These are phyloP conservation scores for Hystrix cristata DNA, from an alignment of 2,113 vertebrate species.

Conservation along the genomic window DNA sequence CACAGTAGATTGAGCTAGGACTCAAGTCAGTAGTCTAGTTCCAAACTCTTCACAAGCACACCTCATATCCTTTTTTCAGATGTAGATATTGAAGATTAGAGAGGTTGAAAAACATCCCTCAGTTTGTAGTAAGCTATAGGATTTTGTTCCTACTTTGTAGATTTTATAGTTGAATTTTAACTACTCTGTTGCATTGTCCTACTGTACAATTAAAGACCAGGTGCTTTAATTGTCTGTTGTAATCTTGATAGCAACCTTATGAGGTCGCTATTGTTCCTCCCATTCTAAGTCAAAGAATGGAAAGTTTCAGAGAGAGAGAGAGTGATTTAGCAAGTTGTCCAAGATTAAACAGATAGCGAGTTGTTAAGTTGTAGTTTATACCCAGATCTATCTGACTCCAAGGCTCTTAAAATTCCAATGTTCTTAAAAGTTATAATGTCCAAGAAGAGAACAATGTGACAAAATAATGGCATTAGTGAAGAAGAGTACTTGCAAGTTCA, in stretches of 20 bases:
- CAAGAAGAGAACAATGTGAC: not conserved
- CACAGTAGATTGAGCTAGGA: not conserved
- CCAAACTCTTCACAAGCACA: not conserved
- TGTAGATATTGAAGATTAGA: not conserved
- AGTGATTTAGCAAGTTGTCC: not conserved
- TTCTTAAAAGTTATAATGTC: not conserved
- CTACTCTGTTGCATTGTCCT: not conserved
- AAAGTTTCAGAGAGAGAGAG: not conserved
- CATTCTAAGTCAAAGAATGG: not conserved
- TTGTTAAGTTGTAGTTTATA: not conserved
- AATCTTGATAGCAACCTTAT: slow-evolving; percentile 23
- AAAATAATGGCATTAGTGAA: not conserved
- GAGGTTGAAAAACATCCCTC: not conserved
- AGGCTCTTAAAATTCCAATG: not conserved
- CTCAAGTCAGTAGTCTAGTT: not conserved
- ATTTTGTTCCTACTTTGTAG: not conserved
- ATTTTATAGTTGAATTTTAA: not conserved
- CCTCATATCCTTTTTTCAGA: not conserved
- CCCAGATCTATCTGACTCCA: not conserved
- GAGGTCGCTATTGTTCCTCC: not conserved
- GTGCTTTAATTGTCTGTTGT: not conserved
- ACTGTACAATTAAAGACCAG: not conserved
- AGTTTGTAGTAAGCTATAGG: not conserved
- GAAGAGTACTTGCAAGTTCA: not conserved
- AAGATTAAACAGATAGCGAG: not conserved